Evolutionary conservation across 2,797 vertebrate genomes (phyloP).

Genomic region (Catostomus latipinnis): DNA sequence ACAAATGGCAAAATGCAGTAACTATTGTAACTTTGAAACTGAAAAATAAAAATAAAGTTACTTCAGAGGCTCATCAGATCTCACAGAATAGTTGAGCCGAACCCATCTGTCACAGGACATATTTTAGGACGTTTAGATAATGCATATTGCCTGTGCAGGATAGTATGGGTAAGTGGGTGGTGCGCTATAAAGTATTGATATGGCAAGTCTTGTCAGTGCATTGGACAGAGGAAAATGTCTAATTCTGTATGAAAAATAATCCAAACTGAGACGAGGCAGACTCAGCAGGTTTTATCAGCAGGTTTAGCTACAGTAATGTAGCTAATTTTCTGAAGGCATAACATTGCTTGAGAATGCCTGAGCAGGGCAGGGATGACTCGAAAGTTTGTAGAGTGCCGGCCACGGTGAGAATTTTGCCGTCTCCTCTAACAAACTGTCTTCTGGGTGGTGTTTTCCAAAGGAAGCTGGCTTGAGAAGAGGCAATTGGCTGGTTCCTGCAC

Average conservation of each 20-base stretch:
- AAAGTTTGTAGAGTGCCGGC: conserved; percentile 10
- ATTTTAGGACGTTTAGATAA: too few relatives aligned
- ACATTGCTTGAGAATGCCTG: conserved; percentile 34
- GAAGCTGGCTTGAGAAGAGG: conserved; percentile 72
- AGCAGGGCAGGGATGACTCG: neutral
- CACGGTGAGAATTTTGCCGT: conserved; percentile 38
- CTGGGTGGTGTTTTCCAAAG: conserved; percentile 76
- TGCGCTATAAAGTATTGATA: conserved; percentile 9
- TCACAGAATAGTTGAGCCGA: too few relatives aligned
- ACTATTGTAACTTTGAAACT: too few relatives aligned
- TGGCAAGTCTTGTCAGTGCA: neutral
- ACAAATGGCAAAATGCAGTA: too few relatives aligned
- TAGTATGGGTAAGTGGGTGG: neutral
- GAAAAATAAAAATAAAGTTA: too few relatives aligned
- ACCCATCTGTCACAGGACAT: too few relatives aligned
- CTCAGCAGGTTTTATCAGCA: conserved; percentile 10
- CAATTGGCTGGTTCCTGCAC: conserved; percentile 70
- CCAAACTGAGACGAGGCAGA: conserved; percentile 20
- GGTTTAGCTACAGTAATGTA: neutral
- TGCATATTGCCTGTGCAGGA: too few relatives aligned
- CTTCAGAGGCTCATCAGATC: too few relatives aligned
- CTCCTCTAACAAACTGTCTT: conserved; percentile 62
- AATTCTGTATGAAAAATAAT: conserved; percentile 8
- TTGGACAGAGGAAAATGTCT: neutral
- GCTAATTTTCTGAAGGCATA: conserved; percentile 28